phyloP scores from a whole-genome alignment of 2,797 vertebrate genomes.

The Apodemus agrarius region DNA sequence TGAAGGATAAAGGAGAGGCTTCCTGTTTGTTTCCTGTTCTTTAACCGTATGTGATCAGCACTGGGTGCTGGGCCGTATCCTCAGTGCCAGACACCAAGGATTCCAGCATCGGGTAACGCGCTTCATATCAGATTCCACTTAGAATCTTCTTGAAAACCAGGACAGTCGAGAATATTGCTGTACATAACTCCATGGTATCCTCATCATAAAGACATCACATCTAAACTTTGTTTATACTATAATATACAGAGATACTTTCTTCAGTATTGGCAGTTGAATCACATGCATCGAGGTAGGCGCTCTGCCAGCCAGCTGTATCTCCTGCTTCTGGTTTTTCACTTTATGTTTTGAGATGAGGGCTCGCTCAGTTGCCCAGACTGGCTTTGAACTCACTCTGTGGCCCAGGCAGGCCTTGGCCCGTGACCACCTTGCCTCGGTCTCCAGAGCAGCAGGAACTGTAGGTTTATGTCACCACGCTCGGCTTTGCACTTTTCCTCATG shows the following conservation, averaged over 20 bases:
- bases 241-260: neutral
- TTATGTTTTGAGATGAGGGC: neutral
- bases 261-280: neutral
- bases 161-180: neutral
- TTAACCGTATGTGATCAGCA: neutral
- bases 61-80: neutral
- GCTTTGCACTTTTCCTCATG: neutral
- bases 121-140: neutral
- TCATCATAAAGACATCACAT: neutral
- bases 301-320: neutral
- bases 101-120: neutral
- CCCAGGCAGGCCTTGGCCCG: neutral
- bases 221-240: no score
- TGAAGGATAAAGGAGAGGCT: neutral
- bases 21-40: neutral
- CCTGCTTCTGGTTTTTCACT: neutral
- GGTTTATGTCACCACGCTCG: neutral
- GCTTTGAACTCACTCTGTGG: neutral
- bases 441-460: neutral
- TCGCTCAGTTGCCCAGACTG: neutral
- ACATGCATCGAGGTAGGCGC: no score
- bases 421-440: neutral
- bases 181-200: neutral
- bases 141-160: neutral
- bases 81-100: neutral